These are phyloP conservation scores for Noctua fimbriata DNA, from an alignment of 2,888 invertebrate genomes.

Conservation along the genomic window DNA sequence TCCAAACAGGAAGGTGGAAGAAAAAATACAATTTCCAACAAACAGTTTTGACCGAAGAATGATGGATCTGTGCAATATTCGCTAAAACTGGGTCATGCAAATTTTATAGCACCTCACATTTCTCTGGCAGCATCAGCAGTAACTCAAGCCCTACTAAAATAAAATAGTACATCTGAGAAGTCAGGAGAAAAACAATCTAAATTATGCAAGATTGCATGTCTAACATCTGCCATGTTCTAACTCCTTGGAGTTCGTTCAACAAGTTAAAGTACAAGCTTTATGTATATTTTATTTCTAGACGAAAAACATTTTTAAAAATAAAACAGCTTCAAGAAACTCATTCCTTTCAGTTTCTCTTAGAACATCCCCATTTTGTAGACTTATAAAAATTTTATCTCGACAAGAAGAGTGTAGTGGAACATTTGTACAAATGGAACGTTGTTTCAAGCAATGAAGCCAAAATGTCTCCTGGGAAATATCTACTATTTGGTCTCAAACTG, in stretches of 20 bases:
- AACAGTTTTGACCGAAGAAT: constrained; percentile 33
- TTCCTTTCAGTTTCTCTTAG: constrained; percentile 16
- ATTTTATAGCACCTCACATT: constrained; percentile 34
- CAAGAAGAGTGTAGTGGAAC: not conserved
- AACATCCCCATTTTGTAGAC: not conserved
- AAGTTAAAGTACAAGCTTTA: constrained; percentile 10
- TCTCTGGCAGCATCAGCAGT: constrained; percentile 19
- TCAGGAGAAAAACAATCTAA: not conserved
- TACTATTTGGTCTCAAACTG: constrained; percentile 14
- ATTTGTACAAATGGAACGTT: constrained; percentile 37
- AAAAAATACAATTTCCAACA: constrained; percentile 32
- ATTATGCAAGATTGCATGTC: constrained; percentile 16
- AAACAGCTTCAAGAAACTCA: constrained; percentile 17
- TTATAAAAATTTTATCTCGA: not conserved
- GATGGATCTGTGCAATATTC: constrained; percentile 40
- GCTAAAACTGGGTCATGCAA: constrained; percentile 53
- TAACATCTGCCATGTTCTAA: not conserved
- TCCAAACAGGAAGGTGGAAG: constrained; percentile 11
- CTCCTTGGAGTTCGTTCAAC: not conserved
- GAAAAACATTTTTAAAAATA: constrained; percentile 1
- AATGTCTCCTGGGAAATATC: constrained; percentile 43
- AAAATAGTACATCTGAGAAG: not conserved
- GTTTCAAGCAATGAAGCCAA: constrained; percentile 16
- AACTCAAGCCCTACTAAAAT: not conserved
- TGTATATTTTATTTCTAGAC: constrained; percentile 6